Evolutionary conservation across 2,888 invertebrate genomes (phyloP), one percentile per base, ranked within the genome.

Genomic region (Tethea ocularis): DNA sequence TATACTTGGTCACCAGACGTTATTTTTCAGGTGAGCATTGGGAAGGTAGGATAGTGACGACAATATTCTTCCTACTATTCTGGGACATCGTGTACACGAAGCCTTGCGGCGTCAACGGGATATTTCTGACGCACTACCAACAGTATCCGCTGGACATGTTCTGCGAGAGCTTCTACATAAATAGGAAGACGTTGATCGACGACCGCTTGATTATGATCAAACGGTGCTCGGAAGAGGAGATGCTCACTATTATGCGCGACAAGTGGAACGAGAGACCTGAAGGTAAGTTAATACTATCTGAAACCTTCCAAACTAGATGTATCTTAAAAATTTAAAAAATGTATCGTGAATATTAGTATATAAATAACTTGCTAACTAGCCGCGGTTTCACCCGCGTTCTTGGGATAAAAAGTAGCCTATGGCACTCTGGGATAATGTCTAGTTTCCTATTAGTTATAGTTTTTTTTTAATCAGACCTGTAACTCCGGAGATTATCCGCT

Each of bases 71-170:
- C 41, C 85, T 96, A 0, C 84, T 96, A 8, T 97, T 97, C 84
- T 98, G 97, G 97, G 96, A 97, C 68, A 94, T 97, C 2, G 94
- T 98, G 54, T 90, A 93, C 64, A 86, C 95, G 15, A 90, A 92
- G 56, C 86, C 89, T 0, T 88, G 93, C 0, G 78, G 77, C 10
- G 75, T 81, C 0, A 62, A 62, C 0, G 96, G 96, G 61, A 90
- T 94, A 13, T 97, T 96, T 83, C 88, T 96, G 52, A 94, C 94
- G 0, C 86, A 88, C 4, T 95, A 94, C 78, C 97, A 97, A 82
- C 64, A 62, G 29, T 92, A 89, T n/a, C 98, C 98, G 0, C 85
- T 96, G 6, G 98, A 98, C 86, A 83, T 97, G 71, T 94, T 93
- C 75, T 93, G 94, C 0, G 88, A 90, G 2, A 86, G 94, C 52